These are phyloP conservation scores for Capra hircus DNA, from an alignment of 2,113 vertebrate species.

Conservation along the genomic window DNA sequence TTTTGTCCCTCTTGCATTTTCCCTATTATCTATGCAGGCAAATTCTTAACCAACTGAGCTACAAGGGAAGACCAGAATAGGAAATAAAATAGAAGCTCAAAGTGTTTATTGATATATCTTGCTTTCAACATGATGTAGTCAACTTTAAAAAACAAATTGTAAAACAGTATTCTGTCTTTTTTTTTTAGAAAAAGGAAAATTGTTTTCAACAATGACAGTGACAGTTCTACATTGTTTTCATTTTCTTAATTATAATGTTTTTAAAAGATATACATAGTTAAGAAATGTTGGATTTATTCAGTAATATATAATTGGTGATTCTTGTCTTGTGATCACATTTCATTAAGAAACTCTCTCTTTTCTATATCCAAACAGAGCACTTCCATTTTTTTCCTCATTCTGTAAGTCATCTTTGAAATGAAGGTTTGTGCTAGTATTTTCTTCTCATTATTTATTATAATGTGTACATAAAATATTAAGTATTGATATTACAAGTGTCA, in stretches of 20 bases:
- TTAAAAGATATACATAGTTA: neutral
- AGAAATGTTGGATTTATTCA: neutral
- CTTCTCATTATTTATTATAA: conserved; percentile 21
- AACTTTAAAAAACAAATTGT: neutral
- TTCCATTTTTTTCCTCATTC: conserved; percentile 16
- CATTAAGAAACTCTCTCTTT: neutral
- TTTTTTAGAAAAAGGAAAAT: neutral
- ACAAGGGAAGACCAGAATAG: neutral
- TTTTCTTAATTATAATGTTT: conserved; percentile 8
- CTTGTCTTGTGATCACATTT: conserved; percentile 12
- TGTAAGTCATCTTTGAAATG: neutral
- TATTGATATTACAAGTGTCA: neutral
- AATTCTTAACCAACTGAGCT: too few species aligned
- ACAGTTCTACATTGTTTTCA: neutral
- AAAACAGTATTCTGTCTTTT: neutral
- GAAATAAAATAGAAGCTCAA: neutral
- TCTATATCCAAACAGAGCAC: neutral
- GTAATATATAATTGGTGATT: neutral
- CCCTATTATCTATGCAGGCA: neutral
- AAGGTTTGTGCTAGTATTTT: neutral
- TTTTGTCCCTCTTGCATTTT: neutral
- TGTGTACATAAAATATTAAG: neutral
- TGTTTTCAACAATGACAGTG: neutral
- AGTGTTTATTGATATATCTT: neutral
- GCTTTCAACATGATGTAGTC: neutral